Conservation (phyloP, 2,797 vertebrate species). For the Tangara arthus region DNA sequence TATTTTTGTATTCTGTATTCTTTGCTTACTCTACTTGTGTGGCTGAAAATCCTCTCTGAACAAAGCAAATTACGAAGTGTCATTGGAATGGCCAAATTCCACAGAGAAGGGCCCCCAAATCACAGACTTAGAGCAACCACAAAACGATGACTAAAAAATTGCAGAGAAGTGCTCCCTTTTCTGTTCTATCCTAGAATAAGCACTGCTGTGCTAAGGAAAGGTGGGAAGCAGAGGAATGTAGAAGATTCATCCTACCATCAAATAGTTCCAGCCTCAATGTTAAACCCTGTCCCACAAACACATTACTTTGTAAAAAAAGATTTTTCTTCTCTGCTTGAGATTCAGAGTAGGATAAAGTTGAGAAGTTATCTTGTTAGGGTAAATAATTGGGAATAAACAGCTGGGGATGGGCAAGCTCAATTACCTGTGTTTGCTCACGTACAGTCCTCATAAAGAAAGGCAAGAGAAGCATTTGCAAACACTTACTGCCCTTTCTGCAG, state of each 20-base stretch:
- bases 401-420: not conserved
- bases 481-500: not conserved
- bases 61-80: conserved; percentile 51
- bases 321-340: not conserved
- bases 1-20: conserved; percentile 54
- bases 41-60: conserved; percentile 16
- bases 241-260: not conserved
- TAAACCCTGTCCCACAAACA: not conserved
- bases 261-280: not conserved
- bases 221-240: not conserved
- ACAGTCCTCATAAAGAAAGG: not conserved
- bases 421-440: not conserved
- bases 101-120: conserved; percentile 18
- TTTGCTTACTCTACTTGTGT: not conserved
- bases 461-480: not conserved
- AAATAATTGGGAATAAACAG: not conserved
- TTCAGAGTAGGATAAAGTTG: not conserved
- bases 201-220: not conserved
- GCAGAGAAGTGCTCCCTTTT: not conserved
- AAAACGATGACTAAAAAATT: not conserved
- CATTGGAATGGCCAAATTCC: conserved; percentile 37
- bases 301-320: not conserved
- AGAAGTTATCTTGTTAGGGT: not conserved
- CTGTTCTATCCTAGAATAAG: not conserved
- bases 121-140: conserved; percentile 34